phyloP scores from a whole-genome alignment of 2,113 vertebrate species.

The Glaucomys volans region DNA sequence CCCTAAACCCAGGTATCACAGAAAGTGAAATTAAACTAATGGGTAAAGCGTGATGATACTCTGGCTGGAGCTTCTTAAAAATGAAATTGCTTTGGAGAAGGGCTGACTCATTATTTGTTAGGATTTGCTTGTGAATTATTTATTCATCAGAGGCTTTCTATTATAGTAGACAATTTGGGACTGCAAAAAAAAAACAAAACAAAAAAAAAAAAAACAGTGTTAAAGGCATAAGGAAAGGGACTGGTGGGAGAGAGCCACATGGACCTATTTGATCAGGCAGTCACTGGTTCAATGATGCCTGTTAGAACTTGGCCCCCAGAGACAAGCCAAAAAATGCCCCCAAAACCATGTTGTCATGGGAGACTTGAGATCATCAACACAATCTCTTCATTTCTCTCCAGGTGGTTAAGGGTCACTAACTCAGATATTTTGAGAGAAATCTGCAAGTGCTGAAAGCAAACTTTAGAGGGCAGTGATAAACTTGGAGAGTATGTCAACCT shows the following conservation, averaged over 20 bases:
- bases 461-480: neutral
- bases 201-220: no score
- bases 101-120: neutral
- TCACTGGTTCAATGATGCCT: no score
- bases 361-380: neutral
- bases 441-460: neutral
- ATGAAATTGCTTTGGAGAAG: neutral
- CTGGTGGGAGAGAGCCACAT: neutral
- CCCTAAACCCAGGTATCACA: neutral
- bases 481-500: neutral
- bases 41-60: neutral
- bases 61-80: slow-evolving; percentile 8
- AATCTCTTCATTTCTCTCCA: neutral
- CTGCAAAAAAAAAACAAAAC: no score
- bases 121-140: neutral
- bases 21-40: neutral
- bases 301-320: neutral
- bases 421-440: neutral
- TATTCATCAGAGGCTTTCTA: neutral
- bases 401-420: neutral
- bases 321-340: neutral
- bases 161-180: neutral
- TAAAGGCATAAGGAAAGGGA: neutral
- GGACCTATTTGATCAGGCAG: neutral
- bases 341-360: rapidly evolving